phyloP scores from a whole-genome alignment of 2,888 invertebrate species.

The Sinopyrophorus schimmeli region DNA sequence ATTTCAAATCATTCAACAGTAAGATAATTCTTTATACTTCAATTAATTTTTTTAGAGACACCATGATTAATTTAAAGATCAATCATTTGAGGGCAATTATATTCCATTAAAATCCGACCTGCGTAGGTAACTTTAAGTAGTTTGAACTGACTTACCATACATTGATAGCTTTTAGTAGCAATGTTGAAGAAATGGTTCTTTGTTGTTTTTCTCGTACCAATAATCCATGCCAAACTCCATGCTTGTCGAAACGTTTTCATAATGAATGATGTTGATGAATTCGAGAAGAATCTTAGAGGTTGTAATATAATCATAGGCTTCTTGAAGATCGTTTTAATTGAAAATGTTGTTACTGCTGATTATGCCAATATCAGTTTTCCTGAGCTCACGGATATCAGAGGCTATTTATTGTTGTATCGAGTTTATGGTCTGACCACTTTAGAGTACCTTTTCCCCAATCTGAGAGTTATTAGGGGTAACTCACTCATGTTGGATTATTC shows the following conservation, averaged over 20 bases:
- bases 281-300: conserved; percentile 57
- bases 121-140: conserved; percentile 19
- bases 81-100: too few species aligned
- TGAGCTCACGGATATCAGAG: conserved; percentile 80
- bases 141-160: background rate
- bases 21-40: too few species aligned
- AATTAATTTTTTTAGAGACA: too few species aligned
- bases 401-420: conserved; percentile 77
- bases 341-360: conserved; percentile 47
- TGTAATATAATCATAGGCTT: conserved; percentile 81
- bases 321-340: conserved; percentile 71
- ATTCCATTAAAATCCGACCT: conserved; percentile 24
- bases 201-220: background rate
- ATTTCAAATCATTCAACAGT: too few species aligned
- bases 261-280: conserved; percentile 56
- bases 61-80: conserved; percentile 46
- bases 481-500: conserved; percentile 78
- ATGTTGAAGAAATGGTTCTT: background rate
- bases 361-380: conserved; percentile 60
- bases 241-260: conserved; percentile 65
- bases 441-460: conserved; percentile 80
- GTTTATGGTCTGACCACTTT: conserved; percentile 72
- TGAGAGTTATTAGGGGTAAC: conserved; percentile 84
- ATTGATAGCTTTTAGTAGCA: background rate
- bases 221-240: conserved; percentile 51